phyloP scores from a whole-genome alignment of 2,888 invertebrate genomes.

The Thereva nobilitata region DNA sequence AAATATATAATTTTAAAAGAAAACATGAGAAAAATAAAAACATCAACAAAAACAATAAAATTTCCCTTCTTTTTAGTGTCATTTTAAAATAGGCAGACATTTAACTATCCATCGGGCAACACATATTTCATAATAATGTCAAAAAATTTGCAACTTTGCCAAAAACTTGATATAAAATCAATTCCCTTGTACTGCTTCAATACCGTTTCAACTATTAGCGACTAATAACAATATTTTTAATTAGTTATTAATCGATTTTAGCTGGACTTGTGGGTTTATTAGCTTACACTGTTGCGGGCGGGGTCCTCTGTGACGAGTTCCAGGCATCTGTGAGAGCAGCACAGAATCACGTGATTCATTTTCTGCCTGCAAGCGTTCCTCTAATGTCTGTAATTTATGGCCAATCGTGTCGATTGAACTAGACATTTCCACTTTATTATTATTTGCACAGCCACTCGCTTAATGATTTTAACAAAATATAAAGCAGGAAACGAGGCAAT shows the following conservation, averaged over 20 bases:
- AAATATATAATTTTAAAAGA: neutral
- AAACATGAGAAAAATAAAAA: slow-evolving; percentile 21
- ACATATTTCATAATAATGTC: slow-evolving; percentile 38
- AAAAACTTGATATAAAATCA: slow-evolving; percentile 6
- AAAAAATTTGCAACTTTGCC: slow-evolving; percentile 34
- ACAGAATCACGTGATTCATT: slow-evolving; percentile 58
- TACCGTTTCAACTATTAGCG: too few species aligned
- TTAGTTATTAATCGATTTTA: too few species aligned
- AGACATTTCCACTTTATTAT: slow-evolving; percentile 62
- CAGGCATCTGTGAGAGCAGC: slow-evolving; percentile 54
- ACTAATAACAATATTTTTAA: too few species aligned
- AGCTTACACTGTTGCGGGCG: slow-evolving; percentile 57
- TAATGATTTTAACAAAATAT: slow-evolving; percentile 20
- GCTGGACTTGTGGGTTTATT: too few species aligned
- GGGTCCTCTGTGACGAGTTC: slow-evolving; percentile 62
- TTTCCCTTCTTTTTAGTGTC: slow-evolving; percentile 14
- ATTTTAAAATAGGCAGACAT: slow-evolving; percentile 10
- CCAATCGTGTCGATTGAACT: slow-evolving; percentile 69
- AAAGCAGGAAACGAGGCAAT: slow-evolving; percentile 34
- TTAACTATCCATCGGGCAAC: slow-evolving; percentile 36
- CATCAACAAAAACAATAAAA: slow-evolving; percentile 40
- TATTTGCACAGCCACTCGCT: slow-evolving; percentile 22
- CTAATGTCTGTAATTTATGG: slow-evolving; percentile 76
- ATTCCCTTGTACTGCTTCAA: too few species aligned
- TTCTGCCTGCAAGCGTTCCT: slow-evolving; percentile 71